Evolutionary conservation across 2,888 invertebrate genomes (phyloP), one percentile per base, ranked within the genome.

Genomic region (Cephus pygmeus): DNA sequence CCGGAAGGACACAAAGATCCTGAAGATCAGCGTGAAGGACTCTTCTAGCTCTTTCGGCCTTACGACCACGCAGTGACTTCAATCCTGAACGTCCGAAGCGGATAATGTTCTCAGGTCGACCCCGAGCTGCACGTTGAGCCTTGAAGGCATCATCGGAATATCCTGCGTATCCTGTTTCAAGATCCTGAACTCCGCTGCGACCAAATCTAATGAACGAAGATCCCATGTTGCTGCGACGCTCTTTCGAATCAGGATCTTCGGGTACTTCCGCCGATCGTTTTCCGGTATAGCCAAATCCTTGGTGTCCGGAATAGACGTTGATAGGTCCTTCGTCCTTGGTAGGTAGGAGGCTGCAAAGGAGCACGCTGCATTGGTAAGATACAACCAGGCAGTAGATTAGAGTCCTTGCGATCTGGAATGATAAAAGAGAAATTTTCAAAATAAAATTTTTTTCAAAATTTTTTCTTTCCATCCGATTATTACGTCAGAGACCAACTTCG

Each of bases 61-160:
- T 56, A 23, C 56, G 79, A 23, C 71, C 33, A 11, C 73, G 77
- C 68, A 56, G 56, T 56, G 56, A 56, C 9, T 87, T 89, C 69
- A 77, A 79, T 0, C 86, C 87, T 1, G 88, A 84, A 1, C 91
- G 85, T 0, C 91, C 92, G 76, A 91, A 91, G 34, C 91, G 85
- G 73, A 91, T 90, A 73, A 90, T 87, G 34, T 89, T 85, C 77
- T 90, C 90, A 11, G 90, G 86, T 73, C 88, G 83, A 11, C 88
- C 87, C 30, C 88, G 86, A 9, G 23, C 0, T 86, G 83, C 34
- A 23, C 56, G 56, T 9, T 83, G 83, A 30, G 82, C 81, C 69
- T 83, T 84, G 33, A 83, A 78, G 34, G 73, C 77, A 75, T 81
- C 80, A 15, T 36, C 56, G 12, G 40, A 36, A 36, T 80, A 77